Conservation (phyloP, 2,113 vertebrate genomes). For the Origma solitaria region DNA sequence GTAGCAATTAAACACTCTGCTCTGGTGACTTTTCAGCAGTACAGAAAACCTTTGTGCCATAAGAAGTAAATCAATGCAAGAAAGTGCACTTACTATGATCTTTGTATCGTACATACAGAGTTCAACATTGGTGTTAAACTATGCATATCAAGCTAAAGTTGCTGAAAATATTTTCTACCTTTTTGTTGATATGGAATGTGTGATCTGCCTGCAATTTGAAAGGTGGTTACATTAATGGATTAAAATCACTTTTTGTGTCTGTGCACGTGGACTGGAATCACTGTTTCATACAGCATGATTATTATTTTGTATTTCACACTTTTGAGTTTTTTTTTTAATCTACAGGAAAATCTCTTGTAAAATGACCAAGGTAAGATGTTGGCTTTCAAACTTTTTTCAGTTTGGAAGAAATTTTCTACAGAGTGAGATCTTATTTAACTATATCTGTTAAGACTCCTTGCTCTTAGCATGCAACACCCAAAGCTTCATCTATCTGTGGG, state of each 20-base stretch:
- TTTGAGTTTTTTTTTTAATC: not conserved
- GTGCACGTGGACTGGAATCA: not conserved
- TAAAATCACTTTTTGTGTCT: constrained; percentile 35
- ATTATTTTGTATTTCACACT: not conserved
- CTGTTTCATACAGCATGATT: not conserved
- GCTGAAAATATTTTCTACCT: constrained; percentile 49
- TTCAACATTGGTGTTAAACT: constrained; percentile 46
- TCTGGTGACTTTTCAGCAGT: not conserved
- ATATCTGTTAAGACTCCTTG: not conserved
- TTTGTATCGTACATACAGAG: constrained; percentile 48
- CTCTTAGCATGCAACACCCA: not conserved
- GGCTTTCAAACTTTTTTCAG: not conserved
- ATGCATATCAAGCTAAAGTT: constrained; percentile 28
- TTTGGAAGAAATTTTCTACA: not conserved
- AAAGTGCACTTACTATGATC: constrained; percentile 57
- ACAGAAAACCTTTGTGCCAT: constrained; percentile 21
- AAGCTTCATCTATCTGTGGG: not conserved
- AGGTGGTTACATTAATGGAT: constrained; percentile 21
- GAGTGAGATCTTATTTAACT: not conserved
- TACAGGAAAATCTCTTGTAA: not conserved
- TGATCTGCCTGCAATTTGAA: constrained; percentile 9
- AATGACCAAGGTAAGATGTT: not conserved
- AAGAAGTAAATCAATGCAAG: constrained; percentile 40
- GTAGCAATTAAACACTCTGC: not conserved
- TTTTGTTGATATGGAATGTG: not conserved